phyloP scores from a whole-genome alignment of 2,113 vertebrate species.

The Burhinus bistriatus region DNA sequence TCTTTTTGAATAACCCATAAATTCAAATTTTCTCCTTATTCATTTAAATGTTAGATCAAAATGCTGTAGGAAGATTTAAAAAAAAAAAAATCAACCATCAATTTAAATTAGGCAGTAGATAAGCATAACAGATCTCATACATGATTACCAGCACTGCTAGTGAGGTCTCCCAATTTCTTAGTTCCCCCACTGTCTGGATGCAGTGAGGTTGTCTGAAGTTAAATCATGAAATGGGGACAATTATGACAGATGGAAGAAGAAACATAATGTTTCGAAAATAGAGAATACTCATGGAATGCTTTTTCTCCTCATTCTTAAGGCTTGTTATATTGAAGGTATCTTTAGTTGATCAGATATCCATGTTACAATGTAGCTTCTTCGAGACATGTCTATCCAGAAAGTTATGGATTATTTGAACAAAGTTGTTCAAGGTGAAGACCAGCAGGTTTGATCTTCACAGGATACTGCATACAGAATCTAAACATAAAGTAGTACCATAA shows the following conservation, averaged over 20 bases:
- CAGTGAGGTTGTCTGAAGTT: background rate
- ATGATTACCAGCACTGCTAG: background rate
- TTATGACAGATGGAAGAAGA: background rate
- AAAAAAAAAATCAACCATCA: background rate
- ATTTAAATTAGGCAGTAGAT: background rate
- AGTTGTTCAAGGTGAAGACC: background rate
- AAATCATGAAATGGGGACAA: background rate
- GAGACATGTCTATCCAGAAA: background rate
- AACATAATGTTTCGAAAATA: background rate
- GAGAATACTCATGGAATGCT: background rate
- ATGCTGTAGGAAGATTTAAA: background rate
- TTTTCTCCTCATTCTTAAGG: background rate
- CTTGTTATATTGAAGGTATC: background rate
- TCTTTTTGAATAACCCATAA: background rate
- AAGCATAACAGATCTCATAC: background rate
- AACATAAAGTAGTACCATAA: background rate
- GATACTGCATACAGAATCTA: background rate
- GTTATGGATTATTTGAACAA: background rate
- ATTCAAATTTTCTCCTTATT: background rate
- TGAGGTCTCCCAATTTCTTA: background rate
- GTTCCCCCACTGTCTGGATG: background rate
- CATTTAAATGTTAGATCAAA: background rate
- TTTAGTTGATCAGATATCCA: background rate
- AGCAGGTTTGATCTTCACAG: background rate
- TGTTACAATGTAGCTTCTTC: background rate